phyloP scores from a whole-genome alignment of 2,888 invertebrate species.

The Drosophila subquinaria region DNA sequence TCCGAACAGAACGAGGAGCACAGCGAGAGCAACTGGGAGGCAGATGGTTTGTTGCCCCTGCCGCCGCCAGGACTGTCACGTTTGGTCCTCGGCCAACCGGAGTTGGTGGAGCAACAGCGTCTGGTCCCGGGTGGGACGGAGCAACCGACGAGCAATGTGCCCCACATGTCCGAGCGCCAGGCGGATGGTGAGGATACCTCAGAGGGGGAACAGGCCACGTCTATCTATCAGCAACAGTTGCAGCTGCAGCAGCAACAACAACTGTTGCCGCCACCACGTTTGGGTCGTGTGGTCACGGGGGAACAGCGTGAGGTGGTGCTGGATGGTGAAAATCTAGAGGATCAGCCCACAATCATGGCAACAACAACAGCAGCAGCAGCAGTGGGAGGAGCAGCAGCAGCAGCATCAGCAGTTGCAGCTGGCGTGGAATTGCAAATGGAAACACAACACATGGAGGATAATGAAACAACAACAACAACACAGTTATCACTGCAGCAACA shows the following conservation, averaged over 20 bases:
- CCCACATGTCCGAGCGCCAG: conserved; percentile 85
- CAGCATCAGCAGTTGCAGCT: conserved; percentile 11
- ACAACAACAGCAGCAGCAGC: conserved; percentile 12
- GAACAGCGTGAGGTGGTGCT: conserved; percentile 87
- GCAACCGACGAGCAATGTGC: conserved; percentile 86
- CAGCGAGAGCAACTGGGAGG: conserved; percentile 78
- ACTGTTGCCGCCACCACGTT: conserved; percentile 71
- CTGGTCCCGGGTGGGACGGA: conserved; percentile 85
- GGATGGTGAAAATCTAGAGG: conserved; percentile 88
- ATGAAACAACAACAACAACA: neutral
- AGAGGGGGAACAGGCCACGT: conserved; percentile 61
- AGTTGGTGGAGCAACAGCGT: conserved; percentile 85
- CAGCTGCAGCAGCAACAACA: conserved; percentile 31
- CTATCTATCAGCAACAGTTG: conserved; percentile 32
- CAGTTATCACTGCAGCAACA: neutral
- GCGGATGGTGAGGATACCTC: conserved; percentile 85
- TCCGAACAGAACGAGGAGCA: conserved; percentile 86
- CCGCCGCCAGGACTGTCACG: conserved; percentile 89
- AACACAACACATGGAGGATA: conserved; percentile 25
- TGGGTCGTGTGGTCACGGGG: conserved; percentile 86
- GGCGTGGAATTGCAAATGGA: conserved; percentile 19
- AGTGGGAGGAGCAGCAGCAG: neutral
- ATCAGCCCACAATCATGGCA: conserved; percentile 65
- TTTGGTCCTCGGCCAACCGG: conserved; percentile 89
- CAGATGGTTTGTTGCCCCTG: conserved; percentile 86